Base-by-base conservation (phyloP, 2,113 vertebrate genomes). In the Dasyurus viverrinus region DNA sequence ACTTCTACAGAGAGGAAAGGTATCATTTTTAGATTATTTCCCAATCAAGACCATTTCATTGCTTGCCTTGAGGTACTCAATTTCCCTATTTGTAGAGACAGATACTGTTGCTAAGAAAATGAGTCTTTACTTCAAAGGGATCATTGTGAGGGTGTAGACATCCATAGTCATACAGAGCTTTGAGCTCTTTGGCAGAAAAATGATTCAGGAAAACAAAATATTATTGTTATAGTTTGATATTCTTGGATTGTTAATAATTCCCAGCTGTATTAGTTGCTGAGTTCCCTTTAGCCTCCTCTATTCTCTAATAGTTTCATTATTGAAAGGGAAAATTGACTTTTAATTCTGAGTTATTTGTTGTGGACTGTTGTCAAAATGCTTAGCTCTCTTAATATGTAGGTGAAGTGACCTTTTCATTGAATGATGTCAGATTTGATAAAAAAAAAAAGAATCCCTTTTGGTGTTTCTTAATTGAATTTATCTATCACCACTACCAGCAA, bases 401-500 rank as follows among this genome's bases (percentile, higher is more conserved):
- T 53, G 6, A 30, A 91, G 89, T 92, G 26, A 60, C 96, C 54
- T 93, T 55, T 92, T 89, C 48, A 91, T 91, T 42, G 97, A 52
- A 91, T 68, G 52, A 27, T 60, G 55, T 92, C 90, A 90, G 36
- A 92, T 53, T 92, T 42, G 24, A 30, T 36, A 19, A 50, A 95
- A 93, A 36, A 48, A 48, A 48, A 48, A 48, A 48, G 46, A 53
- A n/a, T 93, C 94, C 4, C 11, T 16, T 42, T 0, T 47, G 25
- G 14, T 14, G 46, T 84, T 93, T 90, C 52, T 95, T 95, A 48
- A 36, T 91, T 30, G 90, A 91, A 93, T 52, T 50, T 84, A 42
- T 76, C 68, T 22, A 23, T n/a, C 16, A 84, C 19, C 7, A 84
- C 6, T 84, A 84, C 19, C n/a, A 84, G 22, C 9, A 91, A 53